These are phyloP conservation scores for Spondyliosoma cantharus DNA, from an alignment of 2,797 vertebrate species.

Conservation along the genomic window DNA sequence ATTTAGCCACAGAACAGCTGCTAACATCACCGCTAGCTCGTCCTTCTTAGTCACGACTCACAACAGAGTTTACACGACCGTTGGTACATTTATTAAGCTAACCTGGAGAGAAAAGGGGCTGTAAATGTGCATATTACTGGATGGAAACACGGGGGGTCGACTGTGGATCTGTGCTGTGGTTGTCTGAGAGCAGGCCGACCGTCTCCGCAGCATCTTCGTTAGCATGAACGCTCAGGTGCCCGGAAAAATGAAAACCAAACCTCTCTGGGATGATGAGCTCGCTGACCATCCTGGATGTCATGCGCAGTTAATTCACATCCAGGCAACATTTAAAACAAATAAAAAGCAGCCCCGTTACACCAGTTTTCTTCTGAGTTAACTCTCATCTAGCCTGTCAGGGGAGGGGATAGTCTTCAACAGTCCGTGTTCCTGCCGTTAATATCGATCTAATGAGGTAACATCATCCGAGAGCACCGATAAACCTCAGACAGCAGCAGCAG, in stretches of 20 bases:
- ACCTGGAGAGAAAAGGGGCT: not conserved
- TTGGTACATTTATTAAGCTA: not conserved
- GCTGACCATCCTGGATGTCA: conserved; percentile 10
- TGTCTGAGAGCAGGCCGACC: conserved; percentile 5
- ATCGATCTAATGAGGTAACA: conserved; percentile 14
- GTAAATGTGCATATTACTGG: not conserved
- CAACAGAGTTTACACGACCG: conserved; percentile 9
- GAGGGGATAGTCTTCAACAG: no score
- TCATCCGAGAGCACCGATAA: conserved; percentile 1
- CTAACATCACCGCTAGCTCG: conserved; percentile 19
- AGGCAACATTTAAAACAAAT: accelerated
- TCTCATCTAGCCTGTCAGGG: not conserved
- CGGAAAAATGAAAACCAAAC: conserved; percentile 29
- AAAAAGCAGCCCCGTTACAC: accelerated
- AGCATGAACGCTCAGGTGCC: no score
- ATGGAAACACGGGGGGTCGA: not conserved
- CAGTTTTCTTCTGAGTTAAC: no score
- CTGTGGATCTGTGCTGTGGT: not conserved
- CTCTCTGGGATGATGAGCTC: not conserved
- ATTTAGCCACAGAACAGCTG: not conserved
- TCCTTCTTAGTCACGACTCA: conserved; percentile 53
- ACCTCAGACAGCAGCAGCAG: not conserved
- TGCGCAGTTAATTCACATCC: not conserved
- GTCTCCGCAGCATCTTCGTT: not conserved
- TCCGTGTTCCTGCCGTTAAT: not conserved